phyloP scores from a whole-genome alignment of 2,888 invertebrate genomes.

The Trichogramma dendrolimi region DNA sequence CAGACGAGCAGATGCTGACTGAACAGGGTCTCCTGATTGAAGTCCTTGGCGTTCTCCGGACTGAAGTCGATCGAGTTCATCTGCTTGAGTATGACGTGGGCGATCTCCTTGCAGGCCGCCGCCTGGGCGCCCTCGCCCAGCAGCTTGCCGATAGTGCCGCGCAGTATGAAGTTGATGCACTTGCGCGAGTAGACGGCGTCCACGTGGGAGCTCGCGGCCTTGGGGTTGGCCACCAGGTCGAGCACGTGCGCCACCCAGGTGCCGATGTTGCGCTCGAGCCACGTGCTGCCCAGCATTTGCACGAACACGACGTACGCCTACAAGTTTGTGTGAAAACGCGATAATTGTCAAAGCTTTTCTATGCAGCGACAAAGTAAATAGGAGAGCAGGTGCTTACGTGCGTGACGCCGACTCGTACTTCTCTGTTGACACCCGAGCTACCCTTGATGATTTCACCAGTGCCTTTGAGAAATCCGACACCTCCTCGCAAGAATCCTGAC shows the following conservation, averaged over 20 bases:
- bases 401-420: slow-evolving; percentile 95
- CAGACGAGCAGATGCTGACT: slow-evolving; percentile 89
- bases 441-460: slow-evolving; percentile 94
- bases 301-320: slow-evolving; percentile 95
- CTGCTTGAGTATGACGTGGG: slow-evolving; percentile 85
- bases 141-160: slow-evolving; percentile 88
- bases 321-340: neutral
- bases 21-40: slow-evolving; percentile 83
- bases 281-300: slow-evolving; percentile 86
- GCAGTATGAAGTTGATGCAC: slow-evolving; percentile 91
- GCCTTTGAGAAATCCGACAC: slow-evolving; percentile 89
- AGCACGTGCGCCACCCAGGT: slow-evolving; percentile 84
- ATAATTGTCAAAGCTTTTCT: neutral
- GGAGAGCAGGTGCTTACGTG: slow-evolving; percentile 65
- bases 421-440: slow-evolving; percentile 86
- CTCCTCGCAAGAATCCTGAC: slow-evolving; percentile 91
- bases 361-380: neutral
- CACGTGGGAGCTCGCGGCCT: slow-evolving; percentile 92
- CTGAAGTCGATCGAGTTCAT: slow-evolving; percentile 93
- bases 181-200: slow-evolving; percentile 97
- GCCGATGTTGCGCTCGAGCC: slow-evolving; percentile 90
- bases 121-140: slow-evolving; percentile 96
- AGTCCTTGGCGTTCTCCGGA: slow-evolving; percentile 87
- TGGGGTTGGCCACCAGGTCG: slow-evolving; percentile 91
- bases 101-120: slow-evolving; percentile 90